Percentiles rank a stretch among this genome's conserved stretches.
Conservation (phyloP, 2,113 vertebrate species). For the Cardinalis cardinalis region DNA sequence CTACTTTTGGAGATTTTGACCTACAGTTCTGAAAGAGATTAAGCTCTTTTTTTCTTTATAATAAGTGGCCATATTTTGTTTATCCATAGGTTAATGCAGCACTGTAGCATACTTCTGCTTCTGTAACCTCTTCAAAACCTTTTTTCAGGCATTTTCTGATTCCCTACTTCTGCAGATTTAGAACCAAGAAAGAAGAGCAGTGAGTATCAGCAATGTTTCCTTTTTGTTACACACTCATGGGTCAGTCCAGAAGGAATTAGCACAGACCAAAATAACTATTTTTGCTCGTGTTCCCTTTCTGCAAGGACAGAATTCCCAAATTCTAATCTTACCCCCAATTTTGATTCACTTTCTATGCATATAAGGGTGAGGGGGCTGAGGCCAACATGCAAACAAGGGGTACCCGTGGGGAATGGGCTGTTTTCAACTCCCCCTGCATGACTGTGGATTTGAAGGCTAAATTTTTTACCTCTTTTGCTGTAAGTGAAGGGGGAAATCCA, state of each 20-base stretch:
- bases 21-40: not conserved
- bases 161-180: not conserved
- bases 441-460: conserved; percentile 9
- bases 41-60: not conserved
- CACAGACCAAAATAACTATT: not conserved
- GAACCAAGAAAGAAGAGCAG: not conserved
- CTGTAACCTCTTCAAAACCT: conserved; percentile 31
- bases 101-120: not conserved
- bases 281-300: not conserved
- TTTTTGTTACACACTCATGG: not conserved
- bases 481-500: conserved; percentile 1
- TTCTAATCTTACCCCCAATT: not conserved
- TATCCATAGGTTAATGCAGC: not conserved
- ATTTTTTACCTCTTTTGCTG: not conserved
- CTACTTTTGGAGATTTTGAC: not conserved
- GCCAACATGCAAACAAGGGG: not conserved
- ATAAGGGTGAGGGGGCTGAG: not conserved
- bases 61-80: not conserved
- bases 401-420: not conserved
- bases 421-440: not conserved
- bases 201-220: not conserved
- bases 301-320: not conserved
- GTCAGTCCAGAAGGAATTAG: not conserved
- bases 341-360: not conserved
- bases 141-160: conserved; percentile 44